Conservation (phyloP, 2,888 invertebrate species). For the Blastobasis lacticolella region DNA sequence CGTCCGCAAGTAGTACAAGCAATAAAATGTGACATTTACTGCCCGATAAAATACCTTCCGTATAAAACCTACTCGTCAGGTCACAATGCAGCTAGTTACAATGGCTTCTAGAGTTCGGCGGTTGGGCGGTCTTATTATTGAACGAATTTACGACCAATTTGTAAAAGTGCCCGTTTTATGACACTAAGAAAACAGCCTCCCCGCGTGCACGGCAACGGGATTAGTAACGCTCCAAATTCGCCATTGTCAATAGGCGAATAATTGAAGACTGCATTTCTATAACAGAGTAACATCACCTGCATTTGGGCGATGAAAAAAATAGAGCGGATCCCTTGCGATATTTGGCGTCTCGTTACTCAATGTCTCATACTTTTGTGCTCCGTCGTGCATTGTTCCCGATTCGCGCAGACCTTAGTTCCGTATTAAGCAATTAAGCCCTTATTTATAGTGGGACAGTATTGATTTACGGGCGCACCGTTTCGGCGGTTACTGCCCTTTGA, state of each 20-base stretch:
- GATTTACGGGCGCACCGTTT: slow-evolving; percentile 41
- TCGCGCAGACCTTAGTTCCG: slow-evolving; percentile 33
- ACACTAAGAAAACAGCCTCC: slow-evolving; percentile 20
- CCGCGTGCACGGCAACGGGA: slow-evolving; percentile 36
- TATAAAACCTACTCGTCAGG: neutral
- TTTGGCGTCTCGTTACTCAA: slow-evolving; percentile 65
- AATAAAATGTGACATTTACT: slow-evolving; percentile 19
- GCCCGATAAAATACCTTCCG: slow-evolving; percentile 5
- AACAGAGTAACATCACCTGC: slow-evolving; percentile 61
- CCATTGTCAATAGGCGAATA: slow-evolving; percentile 57
- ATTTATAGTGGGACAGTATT: slow-evolving; percentile 48
- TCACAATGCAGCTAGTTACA: slow-evolving; percentile 4
- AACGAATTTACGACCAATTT: slow-evolving; percentile 59
- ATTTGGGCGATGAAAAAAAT: slow-evolving; percentile 38
- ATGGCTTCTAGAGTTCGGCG: slow-evolving; percentile 13
- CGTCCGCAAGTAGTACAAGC: neutral
- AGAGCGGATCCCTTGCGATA: slow-evolving; percentile 44
- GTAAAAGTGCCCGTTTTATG: slow-evolving; percentile 52
- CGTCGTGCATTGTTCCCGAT: slow-evolving; percentile 43
- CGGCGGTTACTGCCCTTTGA: slow-evolving; percentile 39
- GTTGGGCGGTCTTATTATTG: slow-evolving; percentile 23
- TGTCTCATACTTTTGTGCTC: slow-evolving; percentile 52
- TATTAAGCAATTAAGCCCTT: slow-evolving; percentile 55
- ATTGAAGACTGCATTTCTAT: slow-evolving; percentile 63
- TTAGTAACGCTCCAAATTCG: slow-evolving; percentile 46